Percentiles rank a stretch among this genome's conserved stretches.
These are phyloP conservation scores for Pyrrhosoma nymphula DNA, from an alignment of 2,888 invertebrate genomes.

Conservation along the genomic window DNA sequence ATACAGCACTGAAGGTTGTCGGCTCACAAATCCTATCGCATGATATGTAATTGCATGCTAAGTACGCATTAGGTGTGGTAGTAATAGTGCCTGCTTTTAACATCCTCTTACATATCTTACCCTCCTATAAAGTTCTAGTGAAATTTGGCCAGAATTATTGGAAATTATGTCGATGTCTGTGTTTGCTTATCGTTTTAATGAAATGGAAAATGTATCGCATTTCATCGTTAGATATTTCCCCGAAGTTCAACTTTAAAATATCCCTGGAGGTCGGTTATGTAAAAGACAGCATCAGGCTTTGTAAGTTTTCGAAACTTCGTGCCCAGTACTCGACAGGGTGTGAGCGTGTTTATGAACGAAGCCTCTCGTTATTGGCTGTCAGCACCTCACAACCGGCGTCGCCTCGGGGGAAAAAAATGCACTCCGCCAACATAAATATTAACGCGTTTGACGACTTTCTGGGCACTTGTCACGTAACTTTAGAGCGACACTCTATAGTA, in stretches of 20 bases:
- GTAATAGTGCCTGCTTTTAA: too few relatives aligned
- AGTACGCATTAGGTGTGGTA: too few relatives aligned
- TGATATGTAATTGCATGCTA: too few relatives aligned
- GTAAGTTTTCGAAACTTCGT: neutral
- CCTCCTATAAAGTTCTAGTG: too few relatives aligned
- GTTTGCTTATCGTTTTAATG: too few relatives aligned
- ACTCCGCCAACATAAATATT: conserved; percentile 42
- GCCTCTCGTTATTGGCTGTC: neutral
- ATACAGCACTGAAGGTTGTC: too few relatives aligned
- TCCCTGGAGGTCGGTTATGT: neutral
- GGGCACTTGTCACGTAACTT: neutral
- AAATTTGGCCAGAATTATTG: too few relatives aligned
- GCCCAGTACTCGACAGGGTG: neutral
- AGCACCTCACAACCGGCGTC: neutral
- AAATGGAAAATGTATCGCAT: neutral
- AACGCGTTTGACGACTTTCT: conserved; percentile 15
- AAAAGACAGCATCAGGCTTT: neutral
- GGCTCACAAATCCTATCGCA: too few relatives aligned
- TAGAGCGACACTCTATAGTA: neutral
- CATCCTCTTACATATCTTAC: too few relatives aligned
- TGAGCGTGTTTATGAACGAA: neutral
- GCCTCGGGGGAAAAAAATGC: neutral
- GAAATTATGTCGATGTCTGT: too few relatives aligned
- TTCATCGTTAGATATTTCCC: neutral
- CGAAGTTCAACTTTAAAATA: neutral